A percentile compares a stretch with the other conserved stretches of the same genome.
phyloP scores from a whole-genome alignment of 2,888 invertebrate species.

The Idaea dimidiata region DNA sequence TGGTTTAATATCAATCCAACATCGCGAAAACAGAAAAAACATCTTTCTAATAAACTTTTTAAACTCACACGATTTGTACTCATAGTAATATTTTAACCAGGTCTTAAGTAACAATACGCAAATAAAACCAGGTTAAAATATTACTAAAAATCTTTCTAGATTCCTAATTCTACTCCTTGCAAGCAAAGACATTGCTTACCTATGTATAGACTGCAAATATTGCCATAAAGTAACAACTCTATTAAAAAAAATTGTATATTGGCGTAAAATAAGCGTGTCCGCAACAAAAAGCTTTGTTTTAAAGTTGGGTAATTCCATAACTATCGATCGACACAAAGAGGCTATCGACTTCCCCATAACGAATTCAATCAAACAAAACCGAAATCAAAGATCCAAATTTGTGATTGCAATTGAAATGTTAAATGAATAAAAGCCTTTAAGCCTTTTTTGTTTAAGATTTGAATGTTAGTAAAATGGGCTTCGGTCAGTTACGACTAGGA shows the following conservation, averaged over 20 bases:
- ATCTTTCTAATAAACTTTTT: no score
- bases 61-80: no score
- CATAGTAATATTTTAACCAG: no score
- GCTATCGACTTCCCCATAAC: background rate
- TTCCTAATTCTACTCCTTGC: no score
- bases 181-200: no score
- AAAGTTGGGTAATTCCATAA: background rate
- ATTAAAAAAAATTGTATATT: background rate
- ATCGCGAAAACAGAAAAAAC: no score
- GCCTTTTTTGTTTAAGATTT: background rate
- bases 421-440: background rate
- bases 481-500: constrained; percentile 6
- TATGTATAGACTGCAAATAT: no score
- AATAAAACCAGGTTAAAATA: no score
- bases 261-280: background rate
- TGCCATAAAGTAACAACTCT: background rate
- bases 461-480: constrained; percentile 4
- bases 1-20: no score
- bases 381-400: background rate
- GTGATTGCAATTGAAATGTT: background rate
- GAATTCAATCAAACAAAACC: background rate
- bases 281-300: background rate
- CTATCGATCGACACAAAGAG: background rate
- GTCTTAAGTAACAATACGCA: no score
- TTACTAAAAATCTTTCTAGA: no score